phyloP scores from a whole-genome alignment of 2,888 invertebrate genomes.

The Leucozona laternaria region DNA sequence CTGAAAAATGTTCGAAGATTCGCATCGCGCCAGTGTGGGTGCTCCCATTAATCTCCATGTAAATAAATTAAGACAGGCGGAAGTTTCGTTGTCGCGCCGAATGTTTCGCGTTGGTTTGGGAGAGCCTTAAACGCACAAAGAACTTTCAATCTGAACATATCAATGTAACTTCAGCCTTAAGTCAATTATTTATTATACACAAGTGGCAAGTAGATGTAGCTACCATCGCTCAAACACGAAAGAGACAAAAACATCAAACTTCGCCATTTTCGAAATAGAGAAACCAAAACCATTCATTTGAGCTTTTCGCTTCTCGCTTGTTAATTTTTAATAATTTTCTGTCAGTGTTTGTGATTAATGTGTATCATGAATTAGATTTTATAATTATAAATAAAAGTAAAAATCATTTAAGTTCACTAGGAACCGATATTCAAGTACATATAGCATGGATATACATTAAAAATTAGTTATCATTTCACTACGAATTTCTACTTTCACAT shows the following conservation, averaged over 20 bases:
- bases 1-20: too few relatives aligned
- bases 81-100: too few relatives aligned
- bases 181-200: background rate
- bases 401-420: background rate
- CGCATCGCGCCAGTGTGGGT: too few relatives aligned
- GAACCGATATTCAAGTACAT: background rate
- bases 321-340: slow-evolving; percentile 39
- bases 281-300: slow-evolving; percentile 42
- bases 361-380: slow-evolving; percentile 2
- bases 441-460: background rate
- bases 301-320: slow-evolving; percentile 66
- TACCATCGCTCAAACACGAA: slow-evolving; percentile 4
- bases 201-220: background rate
- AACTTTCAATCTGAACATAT: too few relatives aligned
- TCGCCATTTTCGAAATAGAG: slow-evolving; percentile 60
- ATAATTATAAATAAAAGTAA: background rate
- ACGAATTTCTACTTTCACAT: slow-evolving; percentile 23
- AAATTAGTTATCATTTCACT: background rate
- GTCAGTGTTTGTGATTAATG: slow-evolving; percentile 18
- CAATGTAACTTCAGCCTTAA: background rate
- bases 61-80: too few relatives aligned
- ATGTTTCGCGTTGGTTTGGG: too few relatives aligned
- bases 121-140: too few relatives aligned
- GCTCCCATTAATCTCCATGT: too few relatives aligned
- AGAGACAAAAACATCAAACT: slow-evolving; percentile 37